Base-by-base conservation (phyloP, 37 sponge, comb jelly and placozoan genomes). In the Ianthella basta region DNA sequence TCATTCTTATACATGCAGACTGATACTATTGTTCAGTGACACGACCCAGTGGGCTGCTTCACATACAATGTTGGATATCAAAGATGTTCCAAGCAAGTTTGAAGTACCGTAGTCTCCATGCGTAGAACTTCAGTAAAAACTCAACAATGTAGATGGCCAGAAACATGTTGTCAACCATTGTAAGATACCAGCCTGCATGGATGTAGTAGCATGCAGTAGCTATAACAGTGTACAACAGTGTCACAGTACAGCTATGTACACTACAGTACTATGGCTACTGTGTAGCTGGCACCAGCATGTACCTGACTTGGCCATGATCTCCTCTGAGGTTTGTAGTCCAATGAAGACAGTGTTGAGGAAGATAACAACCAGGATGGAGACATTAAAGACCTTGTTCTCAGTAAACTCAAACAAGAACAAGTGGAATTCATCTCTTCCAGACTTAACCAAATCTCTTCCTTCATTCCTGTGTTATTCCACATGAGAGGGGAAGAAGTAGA, bases 11-110 rank as follows among this genome's bases (percentile, higher is more conserved):
- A n/a, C n/a, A n/a, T n/a, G n/a, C n/a, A n/a, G n/a, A n/a, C n/a
- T n/a, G n/a, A n/a, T n/a, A n/a, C n/a, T n/a, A n/a, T n/a, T n/a
- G n/a, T n/a, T n/a, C n/a, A n/a, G n/a, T n/a, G n/a, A n/a, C n/a
- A n/a, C n/a, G n/a, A n/a, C n/a, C n/a, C n/a, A n/a, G n/a, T n/a
- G n/a, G n/a, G n/a, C n/a, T n/a, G n/a, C n/a, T n/a, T n/a, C n/a
- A n/a, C n/a, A n/a, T n/a, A n/a, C n/a, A n/a, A n/a, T n/a, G n/a
- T n/a, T 38, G 32, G 81, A 54, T 79, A 92, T 86, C 93, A 83
- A 96, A 96, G 23, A 87, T 50, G 80, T 96, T 93, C 97, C 97
- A 96, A 15, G 60, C 72, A 37, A 75, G 72, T 27, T 82, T 82
- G 84, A 96, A 96, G 73, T 83, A 93, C 19, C 75, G 54, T 12